These are phyloP conservation scores for Synanceia verrucosa DNA, from an alignment of 2,797 vertebrate species.

Conservation along the genomic window DNA sequence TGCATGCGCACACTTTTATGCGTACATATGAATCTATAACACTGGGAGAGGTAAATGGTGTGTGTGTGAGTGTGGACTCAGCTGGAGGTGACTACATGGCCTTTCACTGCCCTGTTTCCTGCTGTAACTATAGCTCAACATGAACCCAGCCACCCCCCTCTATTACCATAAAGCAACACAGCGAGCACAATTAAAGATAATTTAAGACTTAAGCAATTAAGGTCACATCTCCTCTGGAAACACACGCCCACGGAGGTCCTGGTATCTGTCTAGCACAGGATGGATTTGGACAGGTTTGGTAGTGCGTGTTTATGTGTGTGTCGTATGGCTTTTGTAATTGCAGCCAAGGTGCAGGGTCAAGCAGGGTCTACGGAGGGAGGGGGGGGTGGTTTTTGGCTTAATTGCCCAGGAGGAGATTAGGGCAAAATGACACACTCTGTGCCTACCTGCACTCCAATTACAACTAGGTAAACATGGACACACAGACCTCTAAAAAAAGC, in stretches of 20 bases:
- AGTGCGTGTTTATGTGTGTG: conserved; percentile 51
- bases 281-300: conserved; percentile 83
- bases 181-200: conserved; percentile 86
- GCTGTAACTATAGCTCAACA: conserved; percentile 64
- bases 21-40: background rate
- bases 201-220: conserved; percentile 89
- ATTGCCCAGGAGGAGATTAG: conserved; percentile 78
- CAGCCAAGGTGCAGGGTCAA: conserved; percentile 72
- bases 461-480: conserved; percentile 69
- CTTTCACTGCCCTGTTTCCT: conserved; percentile 68
- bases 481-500: conserved; percentile 25
- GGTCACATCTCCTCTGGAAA: conserved; percentile 83
- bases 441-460: conserved; percentile 72
- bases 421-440: conserved; percentile 69
- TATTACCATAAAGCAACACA: conserved; percentile 79
- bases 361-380: conserved; percentile 66
- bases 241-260: conserved; percentile 73
- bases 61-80: conserved; percentile 63
- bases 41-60: background rate
- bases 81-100: conserved; percentile 66
- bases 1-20: background rate
- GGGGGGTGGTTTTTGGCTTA: conserved; percentile 63
- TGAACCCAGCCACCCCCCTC: conserved; percentile 45
- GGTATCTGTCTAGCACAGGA: conserved; percentile 77
- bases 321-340: conserved; percentile 72